These are phyloP conservation scores for Hydrophis major DNA, from an alignment of 2,797 vertebrate genomes.

Conservation along the genomic window DNA sequence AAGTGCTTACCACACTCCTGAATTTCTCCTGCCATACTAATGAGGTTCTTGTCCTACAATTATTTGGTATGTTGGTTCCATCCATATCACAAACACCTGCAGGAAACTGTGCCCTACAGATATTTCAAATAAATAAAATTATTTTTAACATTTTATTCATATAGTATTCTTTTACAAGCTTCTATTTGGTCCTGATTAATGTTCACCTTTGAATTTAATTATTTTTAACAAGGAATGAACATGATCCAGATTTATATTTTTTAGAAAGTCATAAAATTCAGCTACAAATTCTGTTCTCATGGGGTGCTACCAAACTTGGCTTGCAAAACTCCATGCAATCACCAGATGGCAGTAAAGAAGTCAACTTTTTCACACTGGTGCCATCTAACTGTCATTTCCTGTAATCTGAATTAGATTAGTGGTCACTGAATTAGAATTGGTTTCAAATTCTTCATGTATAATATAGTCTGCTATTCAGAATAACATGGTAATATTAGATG, in stretches of 20 bases:
- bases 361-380: background rate
- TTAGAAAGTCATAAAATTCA: background rate
- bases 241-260: background rate
- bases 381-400: background rate
- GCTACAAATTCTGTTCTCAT: background rate
- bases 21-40: background rate
- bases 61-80: background rate
- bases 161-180: background rate
- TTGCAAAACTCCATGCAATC: background rate
- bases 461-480: background rate
- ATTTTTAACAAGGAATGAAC: background rate
- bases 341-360: background rate
- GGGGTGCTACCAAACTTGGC: background rate
- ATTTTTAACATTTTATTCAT: background rate
- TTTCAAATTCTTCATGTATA: background rate
- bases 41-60: background rate
- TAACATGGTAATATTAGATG: background rate
- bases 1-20: background rate
- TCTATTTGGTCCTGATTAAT: background rate
- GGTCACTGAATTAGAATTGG: background rate
- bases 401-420: background rate
- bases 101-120: background rate
- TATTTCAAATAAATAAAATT: background rate
- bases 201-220: background rate
- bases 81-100: background rate